These are phyloP conservation scores for Protobothrops flavoviridis DNA, from an alignment of 2,113 vertebrate species.

Conservation along the genomic window DNA sequence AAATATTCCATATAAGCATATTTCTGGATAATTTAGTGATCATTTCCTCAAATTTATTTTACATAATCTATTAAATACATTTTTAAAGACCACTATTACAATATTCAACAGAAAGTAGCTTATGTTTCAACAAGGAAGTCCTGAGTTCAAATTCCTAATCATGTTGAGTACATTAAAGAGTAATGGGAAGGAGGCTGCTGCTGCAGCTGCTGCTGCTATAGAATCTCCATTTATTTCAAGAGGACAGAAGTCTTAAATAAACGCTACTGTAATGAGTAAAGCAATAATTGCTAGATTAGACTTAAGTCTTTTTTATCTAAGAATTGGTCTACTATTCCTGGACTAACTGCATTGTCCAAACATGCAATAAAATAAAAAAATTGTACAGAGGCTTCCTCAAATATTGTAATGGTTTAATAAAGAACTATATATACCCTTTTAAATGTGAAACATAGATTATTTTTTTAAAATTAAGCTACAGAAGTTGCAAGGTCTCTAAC, in stretches of 20 bases:
- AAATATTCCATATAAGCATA: constrained; percentile 22
- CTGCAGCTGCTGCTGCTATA: background rate
- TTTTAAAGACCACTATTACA: background rate
- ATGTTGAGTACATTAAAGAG: background rate
- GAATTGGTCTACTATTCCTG: constrained; percentile 27
- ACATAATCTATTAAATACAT: background rate
- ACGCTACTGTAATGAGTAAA: background rate
- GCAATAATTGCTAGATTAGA: background rate
- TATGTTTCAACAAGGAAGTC: background rate
- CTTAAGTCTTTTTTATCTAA: constrained; percentile 14
- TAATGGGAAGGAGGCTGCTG: background rate
- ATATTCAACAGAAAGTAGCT: background rate
- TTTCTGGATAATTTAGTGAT: background rate
- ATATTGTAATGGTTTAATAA: constrained; percentile 37
- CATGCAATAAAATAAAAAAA: background rate
- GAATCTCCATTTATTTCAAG: background rate
- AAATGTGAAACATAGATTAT: background rate
- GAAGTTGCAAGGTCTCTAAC: background rate
- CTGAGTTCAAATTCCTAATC: background rate
- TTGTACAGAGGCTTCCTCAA: constrained; percentile 4
- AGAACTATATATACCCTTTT: background rate
- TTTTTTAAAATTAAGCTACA: background rate
- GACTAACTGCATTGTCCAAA: constrained; percentile 33
- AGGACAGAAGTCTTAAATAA: background rate
- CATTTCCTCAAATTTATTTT: background rate